phyloP scores from a whole-genome alignment of 2,888 invertebrate genomes.

The Tipula vernalis region DNA sequence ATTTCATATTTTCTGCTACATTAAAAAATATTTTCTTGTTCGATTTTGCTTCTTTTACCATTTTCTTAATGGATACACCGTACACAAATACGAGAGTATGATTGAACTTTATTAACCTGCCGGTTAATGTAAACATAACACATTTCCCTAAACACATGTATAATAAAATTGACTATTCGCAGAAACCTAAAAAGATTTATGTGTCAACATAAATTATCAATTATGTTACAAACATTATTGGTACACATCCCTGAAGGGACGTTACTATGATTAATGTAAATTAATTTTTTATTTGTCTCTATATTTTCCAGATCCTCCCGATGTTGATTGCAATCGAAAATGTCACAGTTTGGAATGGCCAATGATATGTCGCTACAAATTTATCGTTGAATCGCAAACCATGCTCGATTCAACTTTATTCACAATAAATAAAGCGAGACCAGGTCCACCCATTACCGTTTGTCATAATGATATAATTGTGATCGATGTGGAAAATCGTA shows the following conservation, averaged over 20 bases:
- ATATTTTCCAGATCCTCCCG: not conserved
- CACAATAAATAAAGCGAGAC: slow-evolving; percentile 36
- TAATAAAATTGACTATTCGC: not conserved
- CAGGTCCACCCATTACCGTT: slow-evolving; percentile 50
- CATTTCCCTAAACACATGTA: not conserved
- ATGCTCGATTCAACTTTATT: not conserved
- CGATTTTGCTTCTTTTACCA: not conserved
- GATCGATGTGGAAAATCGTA: slow-evolving; percentile 60
- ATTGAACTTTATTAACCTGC: not conserved
- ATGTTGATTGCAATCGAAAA: not conserved
- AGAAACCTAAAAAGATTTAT: not conserved
- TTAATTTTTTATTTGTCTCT: not conserved
- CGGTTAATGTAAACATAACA: not conserved
- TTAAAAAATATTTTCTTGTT: not conserved
- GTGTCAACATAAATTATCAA: not conserved
- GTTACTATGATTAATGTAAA: no score
- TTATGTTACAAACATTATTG: no score
- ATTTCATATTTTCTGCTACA: not conserved
- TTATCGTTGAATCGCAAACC: not conserved
- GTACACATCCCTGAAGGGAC: no score
- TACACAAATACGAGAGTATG: not conserved
- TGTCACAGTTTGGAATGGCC: not conserved
- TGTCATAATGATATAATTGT: slow-evolving; percentile 65
- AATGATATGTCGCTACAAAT: not conserved
- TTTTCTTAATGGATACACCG: not conserved